These are phyloP conservation scores for Cataglyphis livida DNA, from an alignment of 2,888 invertebrate species.

Conservation along the genomic window DNA sequence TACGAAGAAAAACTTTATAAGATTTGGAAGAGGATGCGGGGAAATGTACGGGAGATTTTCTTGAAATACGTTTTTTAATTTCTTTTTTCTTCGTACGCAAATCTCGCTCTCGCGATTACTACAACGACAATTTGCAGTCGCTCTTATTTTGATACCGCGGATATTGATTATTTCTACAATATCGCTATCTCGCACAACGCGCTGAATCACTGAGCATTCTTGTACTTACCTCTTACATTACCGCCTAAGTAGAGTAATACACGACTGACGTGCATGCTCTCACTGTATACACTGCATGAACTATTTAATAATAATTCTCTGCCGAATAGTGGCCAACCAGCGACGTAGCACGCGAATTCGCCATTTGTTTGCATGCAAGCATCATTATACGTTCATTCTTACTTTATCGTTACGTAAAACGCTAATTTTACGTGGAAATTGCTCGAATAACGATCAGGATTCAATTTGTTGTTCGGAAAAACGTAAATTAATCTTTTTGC, in stretches of 20 bases:
- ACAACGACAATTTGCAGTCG: neutral
- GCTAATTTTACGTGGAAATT: constrained; percentile 9
- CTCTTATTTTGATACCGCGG: neutral
- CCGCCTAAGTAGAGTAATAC: constrained; percentile 38
- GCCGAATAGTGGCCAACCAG: constrained; percentile 31
- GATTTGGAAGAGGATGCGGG: neutral
- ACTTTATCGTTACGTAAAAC: neutral
- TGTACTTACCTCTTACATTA: constrained; percentile 32
- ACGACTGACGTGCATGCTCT: constrained; percentile 63
- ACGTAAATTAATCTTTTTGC: neutral
- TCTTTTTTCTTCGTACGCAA: neutral
- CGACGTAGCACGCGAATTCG: neutral
- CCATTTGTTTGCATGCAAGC: constrained; percentile 6
- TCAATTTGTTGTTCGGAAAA: neutral
- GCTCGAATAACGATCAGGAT: neutral
- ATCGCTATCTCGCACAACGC: constrained; percentile 14
- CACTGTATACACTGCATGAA: constrained; percentile 65
- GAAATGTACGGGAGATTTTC: neutral
- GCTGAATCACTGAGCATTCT: constrained; percentile 26
- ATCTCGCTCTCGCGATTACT: constrained; percentile 18
- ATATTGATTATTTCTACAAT: constrained; percentile 2
- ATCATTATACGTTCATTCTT: neutral
- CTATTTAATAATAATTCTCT: constrained; percentile 26
- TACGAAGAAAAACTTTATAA: neutral
- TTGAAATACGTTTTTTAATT: neutral